phyloP scores from a whole-genome alignment of 2,888 invertebrate genomes.

The Ptychoptera contaminata region DNA sequence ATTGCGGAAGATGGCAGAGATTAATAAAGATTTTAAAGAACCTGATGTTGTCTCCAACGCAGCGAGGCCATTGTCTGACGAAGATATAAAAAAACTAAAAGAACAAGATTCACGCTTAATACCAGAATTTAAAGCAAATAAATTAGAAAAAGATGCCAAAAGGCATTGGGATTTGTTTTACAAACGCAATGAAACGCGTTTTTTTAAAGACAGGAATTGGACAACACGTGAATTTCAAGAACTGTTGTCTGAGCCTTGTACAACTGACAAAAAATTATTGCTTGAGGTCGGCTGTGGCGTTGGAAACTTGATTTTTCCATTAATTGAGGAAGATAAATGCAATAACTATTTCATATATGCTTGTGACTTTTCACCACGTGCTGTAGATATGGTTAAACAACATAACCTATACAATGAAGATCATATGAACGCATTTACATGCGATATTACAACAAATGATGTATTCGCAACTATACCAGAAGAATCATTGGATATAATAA shows the following conservation, averaged over 20 bases:
- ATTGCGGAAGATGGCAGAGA: too few relatives aligned
- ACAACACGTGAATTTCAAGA: conserved; percentile 87
- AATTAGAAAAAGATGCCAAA: conserved; percentile 67
- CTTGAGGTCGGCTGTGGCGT: conserved; percentile 92
- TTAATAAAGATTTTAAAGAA: too few relatives aligned
- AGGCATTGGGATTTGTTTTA: conserved; percentile 95
- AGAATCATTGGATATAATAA: conserved; percentile 57
- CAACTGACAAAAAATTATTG: conserved; percentile 33
- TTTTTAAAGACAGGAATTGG: conserved; percentile 95
- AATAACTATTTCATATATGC: conserved; percentile 59
- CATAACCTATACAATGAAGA: conserved; percentile 47
- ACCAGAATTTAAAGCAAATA: conserved; percentile 54
- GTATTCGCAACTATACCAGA: conserved; percentile 39
- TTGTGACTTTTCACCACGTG: conserved; percentile 86
- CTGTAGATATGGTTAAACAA: conserved; percentile 67
- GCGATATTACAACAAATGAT: conserved; percentile 61
- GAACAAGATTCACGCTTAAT: conserved; percentile 54
- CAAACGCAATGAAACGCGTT: conserved; percentile 81
- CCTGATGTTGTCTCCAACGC: too few relatives aligned
- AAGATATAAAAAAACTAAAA: conserved; percentile 44
- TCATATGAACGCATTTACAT: conserved; percentile 62
- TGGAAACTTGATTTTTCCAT: conserved; percentile 89
- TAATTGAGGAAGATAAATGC: conserved; percentile 57
- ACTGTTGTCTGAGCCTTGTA: conserved; percentile 36
- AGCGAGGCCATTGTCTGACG: conserved; percentile 23